phyloP scores from a whole-genome alignment of 2,113 vertebrate species.

The Aptenodytes patagonicus region DNA sequence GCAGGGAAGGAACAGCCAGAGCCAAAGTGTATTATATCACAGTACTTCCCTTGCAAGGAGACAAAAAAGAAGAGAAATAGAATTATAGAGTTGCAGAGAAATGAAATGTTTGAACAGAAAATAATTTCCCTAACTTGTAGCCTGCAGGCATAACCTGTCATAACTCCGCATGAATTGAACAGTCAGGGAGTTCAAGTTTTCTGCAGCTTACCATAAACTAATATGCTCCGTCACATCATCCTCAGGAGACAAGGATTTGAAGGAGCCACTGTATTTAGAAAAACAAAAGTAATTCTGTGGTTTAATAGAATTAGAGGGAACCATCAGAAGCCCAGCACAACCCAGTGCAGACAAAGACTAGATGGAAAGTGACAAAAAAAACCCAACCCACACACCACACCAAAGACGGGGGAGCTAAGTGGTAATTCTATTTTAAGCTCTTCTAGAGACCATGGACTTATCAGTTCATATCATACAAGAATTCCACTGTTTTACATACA shows the following conservation, averaged over 20 bases:
- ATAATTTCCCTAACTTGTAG: conserved; percentile 70
- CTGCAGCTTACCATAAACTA: conserved; percentile 64
- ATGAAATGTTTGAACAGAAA: conserved; percentile 75
- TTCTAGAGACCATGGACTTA: background rate
- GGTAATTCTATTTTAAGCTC: background rate
- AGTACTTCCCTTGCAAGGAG: background rate
- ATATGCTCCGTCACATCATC: conserved; percentile 52
- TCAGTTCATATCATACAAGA: background rate
- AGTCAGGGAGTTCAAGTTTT: conserved; percentile 65
- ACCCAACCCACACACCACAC: background rate
- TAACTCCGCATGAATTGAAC: conserved; percentile 60
- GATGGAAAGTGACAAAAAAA: conserved; percentile 11
- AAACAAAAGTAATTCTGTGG: conserved; percentile 2
- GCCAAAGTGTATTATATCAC: background rate
- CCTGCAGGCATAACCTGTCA: conserved; percentile 67
- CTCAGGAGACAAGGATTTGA: conserved; percentile 43
- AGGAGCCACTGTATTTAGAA: conserved; percentile 34
- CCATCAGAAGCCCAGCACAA: background rate
- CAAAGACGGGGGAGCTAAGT: background rate
- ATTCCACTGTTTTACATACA: background rate
- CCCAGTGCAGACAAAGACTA: background rate
- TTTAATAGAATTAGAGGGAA: conserved; percentile 26
- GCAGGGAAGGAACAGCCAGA: background rate
- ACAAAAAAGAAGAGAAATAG: conserved; percentile 3
- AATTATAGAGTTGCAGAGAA: conserved; percentile 58